Conservation (phyloP, 2,888 invertebrate species). For the Cryptophagus acutangulus region DNA sequence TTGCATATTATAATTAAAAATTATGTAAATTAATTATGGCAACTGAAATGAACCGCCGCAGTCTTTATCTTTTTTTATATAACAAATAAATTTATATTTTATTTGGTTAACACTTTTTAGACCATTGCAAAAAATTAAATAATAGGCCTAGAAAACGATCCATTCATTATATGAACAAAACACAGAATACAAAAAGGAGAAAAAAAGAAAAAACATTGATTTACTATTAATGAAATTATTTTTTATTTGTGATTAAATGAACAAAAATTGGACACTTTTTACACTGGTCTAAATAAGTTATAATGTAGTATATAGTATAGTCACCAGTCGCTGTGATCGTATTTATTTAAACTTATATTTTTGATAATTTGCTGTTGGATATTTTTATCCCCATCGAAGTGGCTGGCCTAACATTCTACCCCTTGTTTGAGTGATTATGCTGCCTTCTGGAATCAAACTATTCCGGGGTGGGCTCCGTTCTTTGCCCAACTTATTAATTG, state of each 20-base stretch:
- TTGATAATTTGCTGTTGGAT: not conserved
- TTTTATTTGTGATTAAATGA: not conserved
- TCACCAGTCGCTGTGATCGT: slow-evolving; percentile 3
- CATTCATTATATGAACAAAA: not conserved
- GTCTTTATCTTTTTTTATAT: no score
- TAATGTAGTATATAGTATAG: not conserved
- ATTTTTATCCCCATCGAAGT: slow-evolving; percentile 49
- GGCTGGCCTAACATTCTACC: slow-evolving; percentile 49
- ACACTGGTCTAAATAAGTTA: slow-evolving; percentile 1
- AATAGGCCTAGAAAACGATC: no score
- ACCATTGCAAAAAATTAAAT: no score
- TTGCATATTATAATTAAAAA: no score
- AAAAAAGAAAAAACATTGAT: not conserved
- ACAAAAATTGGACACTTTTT: not conserved
- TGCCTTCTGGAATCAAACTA: slow-evolving; percentile 30
- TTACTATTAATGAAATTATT: not conserved
- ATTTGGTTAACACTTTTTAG: no score
- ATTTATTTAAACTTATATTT: not conserved
- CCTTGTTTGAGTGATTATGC: slow-evolving; percentile 45
- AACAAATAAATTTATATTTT: no score
- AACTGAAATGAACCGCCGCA: no score
- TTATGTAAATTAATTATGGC: no score
- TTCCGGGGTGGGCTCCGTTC: slow-evolving; percentile 43
- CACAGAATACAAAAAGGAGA: not conserved
- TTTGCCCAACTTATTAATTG: slow-evolving; percentile 46